These are phyloP conservation scores for Pomatostomus ruficeps DNA, from an alignment of 2,113 vertebrate genomes.

Conservation along the genomic window DNA sequence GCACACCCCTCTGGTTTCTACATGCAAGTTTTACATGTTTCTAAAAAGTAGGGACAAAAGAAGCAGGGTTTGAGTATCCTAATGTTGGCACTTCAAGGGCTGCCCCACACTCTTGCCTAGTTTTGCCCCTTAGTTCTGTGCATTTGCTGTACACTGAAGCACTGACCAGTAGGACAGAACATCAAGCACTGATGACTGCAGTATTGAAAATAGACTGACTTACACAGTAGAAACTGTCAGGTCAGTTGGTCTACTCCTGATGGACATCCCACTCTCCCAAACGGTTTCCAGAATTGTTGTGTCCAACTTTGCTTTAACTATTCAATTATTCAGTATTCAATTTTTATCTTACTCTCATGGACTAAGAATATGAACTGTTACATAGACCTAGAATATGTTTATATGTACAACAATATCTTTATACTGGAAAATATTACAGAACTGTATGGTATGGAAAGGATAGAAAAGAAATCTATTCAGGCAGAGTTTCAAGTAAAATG, in stretches of 20 bases:
- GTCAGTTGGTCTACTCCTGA: neutral
- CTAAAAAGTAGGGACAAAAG: neutral
- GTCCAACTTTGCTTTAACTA: neutral
- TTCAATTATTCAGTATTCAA: neutral
- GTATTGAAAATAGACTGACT: neutral
- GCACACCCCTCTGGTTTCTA: neutral
- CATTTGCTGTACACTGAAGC: neutral
- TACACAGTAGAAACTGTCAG: neutral
- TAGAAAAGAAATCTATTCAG: neutral
- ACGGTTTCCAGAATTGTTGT: neutral
- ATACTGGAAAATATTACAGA: neutral
- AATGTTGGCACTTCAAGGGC: neutral
- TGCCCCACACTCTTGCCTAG: neutral
- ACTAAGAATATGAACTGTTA: neutral
- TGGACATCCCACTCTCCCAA: neutral
- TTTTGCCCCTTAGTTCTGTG: neutral
- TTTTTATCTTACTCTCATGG: neutral
- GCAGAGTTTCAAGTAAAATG: neutral
- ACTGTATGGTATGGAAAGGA: neutral
- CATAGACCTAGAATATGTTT: fast-evolving
- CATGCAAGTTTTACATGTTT: fast-evolving
- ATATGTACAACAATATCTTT: neutral
- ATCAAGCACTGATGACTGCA: neutral
- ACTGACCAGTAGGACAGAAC: neutral
- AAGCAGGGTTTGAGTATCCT: neutral